Evolutionary conservation across 2,888 invertebrate species (phyloP), one percentile per base, ranked within the genome.

Genomic region (Balanococcus diminutus): DNA sequence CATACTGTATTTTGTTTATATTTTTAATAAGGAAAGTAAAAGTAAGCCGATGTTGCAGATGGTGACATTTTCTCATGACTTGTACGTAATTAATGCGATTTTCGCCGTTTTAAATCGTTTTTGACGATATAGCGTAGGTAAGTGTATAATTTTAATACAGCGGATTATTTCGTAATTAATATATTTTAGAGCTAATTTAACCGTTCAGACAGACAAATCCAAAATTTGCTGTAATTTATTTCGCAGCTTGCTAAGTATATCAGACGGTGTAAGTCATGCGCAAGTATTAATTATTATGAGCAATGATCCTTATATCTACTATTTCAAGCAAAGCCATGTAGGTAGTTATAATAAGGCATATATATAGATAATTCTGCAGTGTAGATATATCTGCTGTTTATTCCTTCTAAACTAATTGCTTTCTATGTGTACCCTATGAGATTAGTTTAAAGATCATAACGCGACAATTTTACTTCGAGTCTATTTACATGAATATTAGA

Each of bases 21-120:
- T 72, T 72, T 72, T 72, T 31, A 72, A 72, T 72, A 72, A 72
- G n/a, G 72, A 72, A 72, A 72, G 72, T 72, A 72, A 72, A 72
- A 72, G 72, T 72, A 6, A 72, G 72, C 72, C 3, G 72, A 32
- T 28, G 31, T 28, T 72, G 16, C 31, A 16, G 31, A 31, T 6
- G 14, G 72, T 72, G 72, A 72, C 72, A 32, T 72, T 16, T 28
- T 31, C 56, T 56, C 28, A 32, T 32, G 72, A 72, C 72, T 72
- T 72, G 72, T 16, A 31, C 11, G 14, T 67, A 72, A 72, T 72
- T 72, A 72, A 72, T 72, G n/a, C 16, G 28, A 31, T 72, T 72
- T 72, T 72, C 31, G 31, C 31, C 31, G 72, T 72, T 72, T 72
- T 72, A 72, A 72, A 72, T 32, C 31, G 28, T 72, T 72, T 72